Conservation (phyloP, 1,140 invertebrate species). For the Halyomorpha halys region DNA sequence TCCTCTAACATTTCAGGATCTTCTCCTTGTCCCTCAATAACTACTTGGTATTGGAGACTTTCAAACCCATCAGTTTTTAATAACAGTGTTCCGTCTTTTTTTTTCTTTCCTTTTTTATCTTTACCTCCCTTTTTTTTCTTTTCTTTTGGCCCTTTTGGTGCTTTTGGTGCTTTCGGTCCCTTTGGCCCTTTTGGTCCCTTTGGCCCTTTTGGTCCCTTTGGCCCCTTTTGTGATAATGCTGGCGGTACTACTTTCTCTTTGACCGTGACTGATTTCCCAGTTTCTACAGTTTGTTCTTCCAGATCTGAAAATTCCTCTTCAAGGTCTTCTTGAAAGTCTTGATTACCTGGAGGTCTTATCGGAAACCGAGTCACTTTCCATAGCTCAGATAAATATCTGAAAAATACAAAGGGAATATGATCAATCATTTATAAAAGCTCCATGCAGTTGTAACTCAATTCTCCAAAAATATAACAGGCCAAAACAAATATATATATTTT, state of each 20-base stretch:
- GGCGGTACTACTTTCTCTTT: neutral
- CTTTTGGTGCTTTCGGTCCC: neutral
- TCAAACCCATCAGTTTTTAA: no score
- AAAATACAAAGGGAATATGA: no score
- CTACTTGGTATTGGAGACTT: no score
- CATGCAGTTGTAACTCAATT: no score
- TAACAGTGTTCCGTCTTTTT: neutral
- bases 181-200: neutral
- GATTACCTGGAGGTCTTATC: neutral
- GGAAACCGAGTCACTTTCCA: conserved; percentile 10
- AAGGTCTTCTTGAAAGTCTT: no score
- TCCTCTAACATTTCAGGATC: no score
- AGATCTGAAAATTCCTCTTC: neutral
- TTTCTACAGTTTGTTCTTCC: conserved; percentile 1
- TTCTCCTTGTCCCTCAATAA: no score
- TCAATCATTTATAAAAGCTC: no score
- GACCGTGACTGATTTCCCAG: neutral
- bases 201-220: neutral
- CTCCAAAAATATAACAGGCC: no score
- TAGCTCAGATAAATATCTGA: conserved; percentile 15
- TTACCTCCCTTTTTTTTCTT: no score
- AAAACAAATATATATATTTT: no score
- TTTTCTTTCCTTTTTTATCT: neutral
- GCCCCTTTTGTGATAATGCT: neutral
- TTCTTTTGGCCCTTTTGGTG: neutral